Conservation (phyloP, 2,113 vertebrate genomes). For the Zosterops lateralis region DNA sequence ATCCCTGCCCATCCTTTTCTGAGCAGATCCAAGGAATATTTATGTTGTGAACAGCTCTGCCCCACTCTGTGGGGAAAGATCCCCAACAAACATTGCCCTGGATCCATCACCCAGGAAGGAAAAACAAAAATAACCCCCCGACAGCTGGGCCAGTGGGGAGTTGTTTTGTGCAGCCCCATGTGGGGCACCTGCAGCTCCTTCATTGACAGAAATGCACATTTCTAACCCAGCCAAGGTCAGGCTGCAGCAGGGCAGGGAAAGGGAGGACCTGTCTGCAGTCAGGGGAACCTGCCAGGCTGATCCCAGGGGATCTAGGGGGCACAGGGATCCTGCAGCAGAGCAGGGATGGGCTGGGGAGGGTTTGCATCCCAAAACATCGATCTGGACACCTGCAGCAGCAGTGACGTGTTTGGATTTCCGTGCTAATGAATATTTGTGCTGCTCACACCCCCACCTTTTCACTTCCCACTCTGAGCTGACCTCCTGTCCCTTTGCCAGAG, state of each 20-base stretch:
- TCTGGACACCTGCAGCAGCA: accelerated
- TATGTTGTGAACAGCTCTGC: not conserved
- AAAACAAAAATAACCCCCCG: not conserved
- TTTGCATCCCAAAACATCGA: not conserved
- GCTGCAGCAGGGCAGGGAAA: not conserved
- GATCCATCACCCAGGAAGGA: not conserved
- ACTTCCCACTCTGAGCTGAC: not conserved
- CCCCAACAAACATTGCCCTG: not conserved
- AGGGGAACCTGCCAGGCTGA: not conserved
- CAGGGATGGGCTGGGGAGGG: accelerated
- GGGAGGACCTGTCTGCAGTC: not conserved
- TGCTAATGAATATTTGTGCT: accelerated
- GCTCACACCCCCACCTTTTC: not conserved
- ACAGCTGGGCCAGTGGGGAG: not conserved
- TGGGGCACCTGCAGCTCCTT: not conserved
- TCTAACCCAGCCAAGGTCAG: accelerated
- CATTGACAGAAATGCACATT: not conserved
- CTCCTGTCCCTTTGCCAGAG: not conserved
- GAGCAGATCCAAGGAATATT: not conserved
- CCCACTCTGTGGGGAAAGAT: not conserved
- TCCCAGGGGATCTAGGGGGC: not conserved
- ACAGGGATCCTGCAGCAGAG: not conserved
- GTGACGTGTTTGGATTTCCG: accelerated
- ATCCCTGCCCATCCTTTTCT: not conserved
- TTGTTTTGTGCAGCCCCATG: accelerated